Percentiles rank a stretch among this genome's conserved stretches.
Evolutionary conservation across 2,888 invertebrate genomes (phyloP).

Genomic region (Stenichneumon culpator): DNA sequence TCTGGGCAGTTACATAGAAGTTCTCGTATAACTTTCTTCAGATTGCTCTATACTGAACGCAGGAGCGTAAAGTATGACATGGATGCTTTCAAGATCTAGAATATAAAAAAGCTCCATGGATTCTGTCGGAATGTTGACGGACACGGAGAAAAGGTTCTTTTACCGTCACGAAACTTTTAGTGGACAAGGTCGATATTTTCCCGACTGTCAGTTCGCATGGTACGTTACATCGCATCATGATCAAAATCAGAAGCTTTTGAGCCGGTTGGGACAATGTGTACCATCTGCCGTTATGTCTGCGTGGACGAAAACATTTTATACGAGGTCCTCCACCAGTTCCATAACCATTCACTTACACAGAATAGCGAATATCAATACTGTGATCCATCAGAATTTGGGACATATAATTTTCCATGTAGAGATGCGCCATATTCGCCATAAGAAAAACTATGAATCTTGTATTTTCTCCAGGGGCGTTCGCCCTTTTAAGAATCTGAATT

Average conservation of each 20-base stretch:
- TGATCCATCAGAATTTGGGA: slow-evolving; percentile 22
- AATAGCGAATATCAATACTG: background rate
- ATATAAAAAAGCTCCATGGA: background rate
- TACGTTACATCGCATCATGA: slow-evolving; percentile 23
- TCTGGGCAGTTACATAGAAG: too few species aligned
- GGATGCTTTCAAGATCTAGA: slow-evolving; percentile 31
- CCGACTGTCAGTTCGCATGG: slow-evolving; percentile 41
- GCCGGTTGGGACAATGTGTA: slow-evolving; percentile 14
- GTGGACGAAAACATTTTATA: background rate
- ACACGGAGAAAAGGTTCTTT: background rate
- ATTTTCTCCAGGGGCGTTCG: too few species aligned
- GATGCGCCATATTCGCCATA: background rate
- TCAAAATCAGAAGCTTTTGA: slow-evolving; percentile 12
- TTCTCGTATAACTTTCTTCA: too few species aligned
- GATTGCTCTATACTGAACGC: background rate
- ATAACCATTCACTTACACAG: background rate
- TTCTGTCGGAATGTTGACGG: too few species aligned
- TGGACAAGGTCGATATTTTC: slow-evolving; percentile 20
- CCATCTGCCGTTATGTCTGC: slow-evolving; percentile 32
- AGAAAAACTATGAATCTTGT: background rate
- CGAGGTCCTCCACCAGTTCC: background rate
- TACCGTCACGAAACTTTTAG: slow-evolving; percentile 30
- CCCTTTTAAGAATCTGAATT: too few species aligned
- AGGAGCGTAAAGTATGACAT: slow-evolving; percentile 38
- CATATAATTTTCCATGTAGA: slow-evolving; percentile 43